Evolutionary conservation across 2,113 vertebrate species (phyloP).

Genomic region (Euleptes europaea): DNA sequence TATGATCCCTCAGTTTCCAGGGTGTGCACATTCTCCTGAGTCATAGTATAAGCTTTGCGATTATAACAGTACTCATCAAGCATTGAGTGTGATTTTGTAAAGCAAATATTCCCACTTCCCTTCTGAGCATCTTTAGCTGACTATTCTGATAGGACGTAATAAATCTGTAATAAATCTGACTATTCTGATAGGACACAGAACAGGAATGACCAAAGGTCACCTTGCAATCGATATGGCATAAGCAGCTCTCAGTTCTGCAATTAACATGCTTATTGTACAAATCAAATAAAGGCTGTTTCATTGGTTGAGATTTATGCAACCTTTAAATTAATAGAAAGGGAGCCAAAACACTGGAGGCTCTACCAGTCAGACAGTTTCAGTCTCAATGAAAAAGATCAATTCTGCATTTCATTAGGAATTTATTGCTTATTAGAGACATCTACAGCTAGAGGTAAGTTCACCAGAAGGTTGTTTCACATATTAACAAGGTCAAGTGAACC

Average conservation of each 20-base stretch:
- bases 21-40: no score
- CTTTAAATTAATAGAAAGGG: neutral
- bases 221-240: conserved; percentile 46
- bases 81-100: neutral
- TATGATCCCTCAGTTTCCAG: neutral
- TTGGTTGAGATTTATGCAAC: conserved; percentile 2
- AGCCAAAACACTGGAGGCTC: conserved; percentile 11
- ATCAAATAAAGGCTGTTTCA: conserved; percentile 45
- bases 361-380: conserved; percentile 1
- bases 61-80: neutral
- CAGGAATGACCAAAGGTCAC: conserved; percentile 47
- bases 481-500: neutral
- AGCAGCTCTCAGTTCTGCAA: conserved; percentile 40
- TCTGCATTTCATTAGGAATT: conserved; percentile 16
- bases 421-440: conserved; percentile 23
- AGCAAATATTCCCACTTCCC: conserved; percentile 6
- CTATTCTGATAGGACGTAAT: conserved; percentile 31
- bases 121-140: conserved; percentile 23
- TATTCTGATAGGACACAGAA: conserved; percentile 30
- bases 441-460: conserved; percentile 22
- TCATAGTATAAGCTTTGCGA: neutral
- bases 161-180: no score
- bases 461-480: neutral
- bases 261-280: conserved; percentile 56
- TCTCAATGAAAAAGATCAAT: conserved; percentile 13